These are phyloP conservation scores for Chaetogeoica ovagalla DNA, from an alignment of 2,888 invertebrate species.

Conservation along the genomic window DNA sequence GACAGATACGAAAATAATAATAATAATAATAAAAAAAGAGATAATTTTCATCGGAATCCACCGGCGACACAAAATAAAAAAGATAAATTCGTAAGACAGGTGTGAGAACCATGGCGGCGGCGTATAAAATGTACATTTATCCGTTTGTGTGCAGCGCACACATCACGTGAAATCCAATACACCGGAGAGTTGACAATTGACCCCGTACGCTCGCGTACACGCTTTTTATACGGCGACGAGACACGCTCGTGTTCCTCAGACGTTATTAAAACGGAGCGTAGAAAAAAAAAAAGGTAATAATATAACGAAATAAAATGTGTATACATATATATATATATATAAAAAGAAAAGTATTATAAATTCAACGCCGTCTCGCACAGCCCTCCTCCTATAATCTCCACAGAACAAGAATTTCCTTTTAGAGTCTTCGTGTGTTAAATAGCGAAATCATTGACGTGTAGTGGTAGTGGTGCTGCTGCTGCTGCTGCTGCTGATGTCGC, in stretches of 20 bases:
- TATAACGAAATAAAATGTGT: slow-evolving; percentile 4
- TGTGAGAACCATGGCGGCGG: slow-evolving; percentile 43
- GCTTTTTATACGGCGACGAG: neutral
- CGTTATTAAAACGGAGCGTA: slow-evolving; percentile 44
- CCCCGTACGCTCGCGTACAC: slow-evolving; percentile 11
- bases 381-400: slow-evolving; percentile 51
- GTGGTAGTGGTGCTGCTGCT: too few species aligned
- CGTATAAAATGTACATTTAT: slow-evolving; percentile 50
- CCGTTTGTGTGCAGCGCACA: slow-evolving; percentile 13
- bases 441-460: slow-evolving; percentile 49
- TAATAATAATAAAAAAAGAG: slow-evolving; percentile 29
- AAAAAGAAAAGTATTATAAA: slow-evolving; percentile 39
- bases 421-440: slow-evolving; percentile 40
- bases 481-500: too few species aligned
- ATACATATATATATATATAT: neutral
- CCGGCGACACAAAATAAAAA: slow-evolving; percentile 45
- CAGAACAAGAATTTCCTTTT: slow-evolving; percentile 51
- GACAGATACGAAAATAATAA: slow-evolving; percentile 47
- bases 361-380: slow-evolving; percentile 40
- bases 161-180: slow-evolving; percentile 50
- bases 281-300: slow-evolving; percentile 40
- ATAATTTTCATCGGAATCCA: slow-evolving; percentile 52
- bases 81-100: slow-evolving; percentile 53
- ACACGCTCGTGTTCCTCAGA: slow-evolving; percentile 31
- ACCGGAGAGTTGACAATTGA: slow-evolving; percentile 52